Percentiles rank a stretch among this genome's conserved stretches.
Evolutionary conservation across 2,888 invertebrate species (phyloP).

Genomic region (Caradrina clavipalpis): DNA sequence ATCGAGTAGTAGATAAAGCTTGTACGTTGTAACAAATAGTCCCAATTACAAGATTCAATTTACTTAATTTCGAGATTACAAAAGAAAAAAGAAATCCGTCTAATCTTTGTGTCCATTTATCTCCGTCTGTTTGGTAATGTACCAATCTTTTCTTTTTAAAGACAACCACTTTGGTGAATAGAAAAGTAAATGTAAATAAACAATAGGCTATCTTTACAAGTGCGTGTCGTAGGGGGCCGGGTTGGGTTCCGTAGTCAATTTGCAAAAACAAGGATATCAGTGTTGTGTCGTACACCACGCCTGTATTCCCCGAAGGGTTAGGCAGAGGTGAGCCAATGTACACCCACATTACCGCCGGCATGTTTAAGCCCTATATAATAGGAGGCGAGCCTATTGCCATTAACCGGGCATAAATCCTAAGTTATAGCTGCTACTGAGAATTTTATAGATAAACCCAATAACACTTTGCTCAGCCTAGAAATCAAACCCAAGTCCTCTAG

Average conservation of each 20-base stretch:
- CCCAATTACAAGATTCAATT: conserved; percentile 32
- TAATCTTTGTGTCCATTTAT: conserved; percentile 52
- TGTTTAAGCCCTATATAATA: no score
- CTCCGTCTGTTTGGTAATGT: conserved; percentile 54
- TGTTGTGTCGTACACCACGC: no score
- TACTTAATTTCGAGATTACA: conserved; percentile 41
- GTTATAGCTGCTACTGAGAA: no score
- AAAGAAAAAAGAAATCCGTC: conserved; percentile 38
- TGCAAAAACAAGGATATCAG: conserved; percentile 9
- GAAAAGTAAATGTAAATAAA: conserved; percentile 40
- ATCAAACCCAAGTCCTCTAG: no score
- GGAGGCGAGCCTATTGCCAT: no score
- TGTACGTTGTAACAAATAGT: conserved; percentile 17
- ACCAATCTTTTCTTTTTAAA: conserved; percentile 47
- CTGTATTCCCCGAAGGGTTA: no score
- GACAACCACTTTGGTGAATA: conserved; percentile 43
- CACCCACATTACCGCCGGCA: no score
- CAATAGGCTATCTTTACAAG: conserved; percentile 18
- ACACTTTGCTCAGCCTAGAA: no score
- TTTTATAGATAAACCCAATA: no score
- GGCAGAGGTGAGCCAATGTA: no score
- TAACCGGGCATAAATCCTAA: no score
- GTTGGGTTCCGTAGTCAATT: conserved; percentile 19
- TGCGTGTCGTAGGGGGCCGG: conserved; percentile 7
- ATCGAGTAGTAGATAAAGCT: neutral